A percentile compares a stretch with the other conserved stretches of the same genome.
Conservation (phyloP, 2,888 invertebrate genomes). For the Acanthosepion pharaonis region DNA sequence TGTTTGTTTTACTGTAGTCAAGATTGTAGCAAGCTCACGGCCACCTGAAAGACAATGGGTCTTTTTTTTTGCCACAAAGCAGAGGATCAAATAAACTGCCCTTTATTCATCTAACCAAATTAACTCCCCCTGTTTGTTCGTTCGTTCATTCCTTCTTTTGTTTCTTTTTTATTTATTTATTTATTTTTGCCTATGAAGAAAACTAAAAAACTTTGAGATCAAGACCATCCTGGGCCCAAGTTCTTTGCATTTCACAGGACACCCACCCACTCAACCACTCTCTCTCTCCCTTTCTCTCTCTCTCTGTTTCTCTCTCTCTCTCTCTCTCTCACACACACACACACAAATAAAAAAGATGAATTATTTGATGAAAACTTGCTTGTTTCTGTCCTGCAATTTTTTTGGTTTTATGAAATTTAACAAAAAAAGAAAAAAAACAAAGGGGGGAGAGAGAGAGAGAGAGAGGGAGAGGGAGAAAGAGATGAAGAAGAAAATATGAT, state of each 20-base stretch:
- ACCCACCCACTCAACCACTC: background rate
- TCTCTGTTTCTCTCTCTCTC: background rate
- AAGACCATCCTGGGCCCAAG: slow-evolving; percentile 33
- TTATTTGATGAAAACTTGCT: background rate
- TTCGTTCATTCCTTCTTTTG: background rate
- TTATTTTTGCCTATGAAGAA: background rate
- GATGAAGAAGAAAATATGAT: background rate
- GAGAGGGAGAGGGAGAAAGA: background rate
- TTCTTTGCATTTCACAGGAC: slow-evolving; percentile 33
- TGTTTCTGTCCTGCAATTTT: background rate
- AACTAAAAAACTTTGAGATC: slow-evolving; percentile 33
- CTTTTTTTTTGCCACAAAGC: slow-evolving; percentile 23
- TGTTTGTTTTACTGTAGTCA: slow-evolving; percentile 33
- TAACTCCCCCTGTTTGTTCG: slow-evolving; percentile 20
- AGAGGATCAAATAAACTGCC: slow-evolving; percentile 22
- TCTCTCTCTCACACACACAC: background rate
- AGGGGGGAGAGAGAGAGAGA: background rate
- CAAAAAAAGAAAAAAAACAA: background rate
- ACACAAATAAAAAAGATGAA: background rate
- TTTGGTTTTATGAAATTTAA: background rate
- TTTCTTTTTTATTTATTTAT: background rate
- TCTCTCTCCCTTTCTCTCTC: background rate
- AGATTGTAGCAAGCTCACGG: slow-evolving; percentile 23
- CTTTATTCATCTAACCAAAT: slow-evolving; percentile 33
- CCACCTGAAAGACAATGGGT: slow-evolving; percentile 23